These are phyloP conservation scores for Syncerus caffer DNA, from an alignment of 2,797 vertebrate species.

Conservation along the genomic window DNA sequence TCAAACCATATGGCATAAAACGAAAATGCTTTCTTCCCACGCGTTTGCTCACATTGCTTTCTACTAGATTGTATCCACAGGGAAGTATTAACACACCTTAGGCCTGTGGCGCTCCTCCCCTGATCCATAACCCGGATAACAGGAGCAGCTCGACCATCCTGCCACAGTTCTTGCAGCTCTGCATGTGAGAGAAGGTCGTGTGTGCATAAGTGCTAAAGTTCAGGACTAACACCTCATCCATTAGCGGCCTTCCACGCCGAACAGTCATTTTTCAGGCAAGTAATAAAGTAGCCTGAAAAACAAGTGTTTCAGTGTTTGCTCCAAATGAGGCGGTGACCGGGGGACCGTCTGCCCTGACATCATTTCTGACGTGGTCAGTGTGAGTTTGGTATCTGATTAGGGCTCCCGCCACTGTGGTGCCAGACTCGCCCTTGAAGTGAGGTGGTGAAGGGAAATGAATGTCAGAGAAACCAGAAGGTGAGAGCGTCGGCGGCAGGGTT, in stretches of 20 bases:
- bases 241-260: slow-evolving; percentile 80
- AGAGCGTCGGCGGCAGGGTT: slow-evolving; percentile 76
- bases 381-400: slow-evolving; percentile 84
- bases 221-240: slow-evolving; percentile 77
- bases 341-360: slow-evolving; percentile 83
- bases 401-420: slow-evolving; percentile 83
- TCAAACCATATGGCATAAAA: slow-evolving; percentile 66
- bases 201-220: slow-evolving; percentile 77
- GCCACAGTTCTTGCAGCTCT: slow-evolving; percentile 66
- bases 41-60: slow-evolving; percentile 62
- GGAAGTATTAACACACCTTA: slow-evolving; percentile 68
- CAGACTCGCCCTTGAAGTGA: slow-evolving; percentile 82
- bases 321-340: slow-evolving; percentile 78
- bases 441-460: slow-evolving; percentile 83
- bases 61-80: slow-evolving; percentile 62
- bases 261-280: slow-evolving; percentile 83
- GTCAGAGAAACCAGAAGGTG: slow-evolving; percentile 80
- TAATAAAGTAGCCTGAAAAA: slow-evolving; percentile 82
- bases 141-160: slow-evolving; percentile 67
- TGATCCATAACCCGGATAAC: slow-evolving; percentile 74
- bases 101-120: slow-evolving; percentile 19
- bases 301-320: slow-evolving; percentile 83
- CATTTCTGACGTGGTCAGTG: slow-evolving; percentile 83
- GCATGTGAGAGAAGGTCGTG: slow-evolving; percentile 67
- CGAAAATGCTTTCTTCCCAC: slow-evolving; percentile 66